Base-by-base conservation (phyloP, 1,140 invertebrate species). In the Ostrea edulis region DNA sequence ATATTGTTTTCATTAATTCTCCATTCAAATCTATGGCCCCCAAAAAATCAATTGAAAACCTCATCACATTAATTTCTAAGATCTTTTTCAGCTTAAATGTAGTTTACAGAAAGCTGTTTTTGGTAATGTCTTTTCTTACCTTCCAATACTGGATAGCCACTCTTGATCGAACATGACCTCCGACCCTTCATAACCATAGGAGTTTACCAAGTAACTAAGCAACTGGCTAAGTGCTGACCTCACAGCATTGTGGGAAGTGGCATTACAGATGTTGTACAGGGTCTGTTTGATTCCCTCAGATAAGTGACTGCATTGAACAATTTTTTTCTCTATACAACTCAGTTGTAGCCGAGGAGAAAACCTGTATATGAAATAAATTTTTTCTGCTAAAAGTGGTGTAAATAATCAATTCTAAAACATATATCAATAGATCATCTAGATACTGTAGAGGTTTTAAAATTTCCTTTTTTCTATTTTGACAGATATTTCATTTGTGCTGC, bases 191-290 rank as follows among this genome's bases (percentile, higher is more conserved):
- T 82, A 88, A 82, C 90, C 86, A 54, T 85, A 84, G n/a, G 92
- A 65, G 0, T 87, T 90, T 12, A 92, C 89, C 1, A 93, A 86
- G 86, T 93, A 92, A 22, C 89, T 88, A 35, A 91, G 86, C 4
- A 95, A 89, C 29, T 88, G 58, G 17, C 87, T 84, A 8, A 95
- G 68, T 29, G 92, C 91, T n/a, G 89, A 29, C 22, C 86, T 90
- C 12, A 95, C 94, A 7, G 87, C 88, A 8, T 51, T 88, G 87
- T 95, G 94, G 0, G 93, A 93, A 2, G 93, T 93, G 17, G 94
- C 94, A 82, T 94, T 94, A 52, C 87, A 84, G 29, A 94, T 92
- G 35, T 88, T 84, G 86, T 91, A 91, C 0, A 94, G 82, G 2
- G 88, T 90, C 12, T 92, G 82, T 83, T 92, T 91, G 35, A 95